Percentiles rank a stretch among this genome's conserved stretches.
Evolutionary conservation across 2,113 vertebrate species (phyloP).

Genomic region (Cardinalis cardinalis): DNA sequence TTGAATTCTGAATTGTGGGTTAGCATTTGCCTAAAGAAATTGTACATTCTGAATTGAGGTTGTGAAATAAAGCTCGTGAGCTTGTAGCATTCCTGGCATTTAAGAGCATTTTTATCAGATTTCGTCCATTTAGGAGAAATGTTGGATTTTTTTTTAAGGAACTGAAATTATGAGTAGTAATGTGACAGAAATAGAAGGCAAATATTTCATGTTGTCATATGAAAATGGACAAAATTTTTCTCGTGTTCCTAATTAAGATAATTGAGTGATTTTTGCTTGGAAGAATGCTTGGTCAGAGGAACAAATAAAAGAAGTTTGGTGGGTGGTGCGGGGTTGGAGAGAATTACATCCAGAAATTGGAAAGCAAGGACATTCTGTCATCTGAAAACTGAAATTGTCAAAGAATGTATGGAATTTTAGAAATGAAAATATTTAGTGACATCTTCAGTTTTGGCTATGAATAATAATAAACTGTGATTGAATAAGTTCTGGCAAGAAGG

Average conservation of each 20-base stretch:
- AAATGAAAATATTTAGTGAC: conserved; percentile 37
- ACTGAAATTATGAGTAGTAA: background rate
- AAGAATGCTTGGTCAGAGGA: background rate
- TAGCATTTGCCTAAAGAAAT: background rate
- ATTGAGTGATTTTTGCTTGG: background rate
- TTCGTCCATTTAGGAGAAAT: background rate
- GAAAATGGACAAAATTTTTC: background rate
- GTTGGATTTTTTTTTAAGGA: background rate
- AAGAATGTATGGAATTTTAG: conserved; percentile 45
- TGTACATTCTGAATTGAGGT: background rate
- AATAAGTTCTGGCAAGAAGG: background rate
- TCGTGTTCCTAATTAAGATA: background rate
- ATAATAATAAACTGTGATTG: background rate
- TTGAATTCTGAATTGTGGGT: background rate
- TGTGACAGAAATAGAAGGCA: background rate
- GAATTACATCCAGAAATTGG: conserved; percentile 15
- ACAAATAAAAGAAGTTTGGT: background rate
- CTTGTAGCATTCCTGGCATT: background rate
- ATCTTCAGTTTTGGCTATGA: conserved; percentile 4
- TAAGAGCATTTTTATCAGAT: background rate
- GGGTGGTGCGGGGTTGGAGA: background rate
- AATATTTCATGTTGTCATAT: background rate
- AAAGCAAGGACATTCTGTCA: background rate
- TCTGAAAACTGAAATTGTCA: conserved; percentile 24
- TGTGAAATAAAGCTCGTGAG: background rate